These are phyloP conservation scores for Drosophila lowei DNA, from an alignment of 1,140 invertebrate genomes.

Conservation along the genomic window DNA sequence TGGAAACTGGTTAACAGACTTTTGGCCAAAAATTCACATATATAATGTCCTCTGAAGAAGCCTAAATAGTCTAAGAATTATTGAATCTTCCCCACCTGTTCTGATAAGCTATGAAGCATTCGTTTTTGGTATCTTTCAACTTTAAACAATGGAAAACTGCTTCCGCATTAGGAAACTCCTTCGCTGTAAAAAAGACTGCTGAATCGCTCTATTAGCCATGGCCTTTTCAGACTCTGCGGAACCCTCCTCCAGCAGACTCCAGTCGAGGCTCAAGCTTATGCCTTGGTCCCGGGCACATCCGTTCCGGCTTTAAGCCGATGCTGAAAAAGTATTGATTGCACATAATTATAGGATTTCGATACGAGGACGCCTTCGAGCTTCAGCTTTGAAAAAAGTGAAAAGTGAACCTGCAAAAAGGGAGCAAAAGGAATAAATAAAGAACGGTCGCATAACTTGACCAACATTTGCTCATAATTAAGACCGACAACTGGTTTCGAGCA, in stretches of 20 bases:
- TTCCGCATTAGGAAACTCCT: conserved; percentile 37
- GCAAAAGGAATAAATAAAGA: conserved; percentile 35
- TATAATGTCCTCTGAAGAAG: too few species aligned
- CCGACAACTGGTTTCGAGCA: conserved; percentile 59
- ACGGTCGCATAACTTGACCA: conserved; percentile 57
- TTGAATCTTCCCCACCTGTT: too few species aligned
- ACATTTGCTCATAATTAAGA: conserved; percentile 73
- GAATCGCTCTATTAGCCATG: conserved; percentile 64
- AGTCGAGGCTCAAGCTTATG: too few species aligned
- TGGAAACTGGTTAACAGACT: too few species aligned
- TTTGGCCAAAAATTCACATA: too few species aligned
- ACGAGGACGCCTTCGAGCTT: conserved; percentile 6
- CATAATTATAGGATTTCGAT: conserved; percentile 76
- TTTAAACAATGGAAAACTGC: background rate
- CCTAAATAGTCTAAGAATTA: too few species aligned
- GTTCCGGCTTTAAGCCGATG: conserved; percentile 64
- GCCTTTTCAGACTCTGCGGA: background rate
- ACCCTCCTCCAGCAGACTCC: background rate
- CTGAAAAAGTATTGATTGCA: conserved; percentile 77
- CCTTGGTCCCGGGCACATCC: conserved; percentile 40
- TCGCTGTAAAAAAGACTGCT: background rate
- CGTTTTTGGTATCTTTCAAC: too few species aligned
- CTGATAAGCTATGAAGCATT: too few species aligned
- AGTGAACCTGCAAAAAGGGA: conserved; percentile 35
- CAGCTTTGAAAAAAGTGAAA: conserved; percentile 40